Conservation (phyloP, 2,113 vertebrate genomes). For the Bos indicus region DNA sequence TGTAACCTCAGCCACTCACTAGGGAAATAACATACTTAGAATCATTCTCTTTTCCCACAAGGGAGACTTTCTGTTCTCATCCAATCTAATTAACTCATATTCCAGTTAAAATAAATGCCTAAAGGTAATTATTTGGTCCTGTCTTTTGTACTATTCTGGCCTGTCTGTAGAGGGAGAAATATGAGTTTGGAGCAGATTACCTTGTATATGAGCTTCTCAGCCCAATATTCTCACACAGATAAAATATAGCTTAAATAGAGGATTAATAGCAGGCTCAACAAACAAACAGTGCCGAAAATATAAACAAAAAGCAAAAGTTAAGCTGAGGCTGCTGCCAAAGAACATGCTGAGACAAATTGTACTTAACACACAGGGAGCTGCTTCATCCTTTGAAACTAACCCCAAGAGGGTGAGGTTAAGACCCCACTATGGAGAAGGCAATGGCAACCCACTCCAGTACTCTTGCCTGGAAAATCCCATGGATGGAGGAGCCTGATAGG, state of each 20-base stretch:
- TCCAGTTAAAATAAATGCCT: not conserved
- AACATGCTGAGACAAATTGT: not conserved
- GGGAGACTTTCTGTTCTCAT: not conserved
- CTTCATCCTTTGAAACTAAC: not conserved
- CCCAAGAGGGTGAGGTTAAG: not conserved
- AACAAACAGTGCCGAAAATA: not conserved
- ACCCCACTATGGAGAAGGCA: not conserved
- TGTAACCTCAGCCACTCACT: not conserved
- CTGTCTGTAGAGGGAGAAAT: not conserved
- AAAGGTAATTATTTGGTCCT: not conserved
- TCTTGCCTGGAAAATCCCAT: too few relatives aligned
- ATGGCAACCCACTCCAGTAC: too few relatives aligned
- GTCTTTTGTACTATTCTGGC: not conserved
- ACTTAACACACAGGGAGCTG: not conserved
- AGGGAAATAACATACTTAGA: constrained; percentile 14
- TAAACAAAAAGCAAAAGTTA: not conserved
- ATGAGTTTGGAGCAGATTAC: not conserved
- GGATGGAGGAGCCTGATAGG: too few relatives aligned
- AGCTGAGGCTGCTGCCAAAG: not conserved
- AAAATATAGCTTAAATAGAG: constrained; percentile 7
- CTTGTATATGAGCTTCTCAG: not conserved
- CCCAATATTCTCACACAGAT: not conserved
- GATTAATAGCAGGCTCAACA: not conserved
- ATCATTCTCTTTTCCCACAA: not conserved
- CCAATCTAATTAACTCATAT: not conserved